Evolutionary conservation across 2,888 invertebrate species (phyloP), one percentile per base, ranked within the genome.

Genomic region (Melanchra persicariae): DNA sequence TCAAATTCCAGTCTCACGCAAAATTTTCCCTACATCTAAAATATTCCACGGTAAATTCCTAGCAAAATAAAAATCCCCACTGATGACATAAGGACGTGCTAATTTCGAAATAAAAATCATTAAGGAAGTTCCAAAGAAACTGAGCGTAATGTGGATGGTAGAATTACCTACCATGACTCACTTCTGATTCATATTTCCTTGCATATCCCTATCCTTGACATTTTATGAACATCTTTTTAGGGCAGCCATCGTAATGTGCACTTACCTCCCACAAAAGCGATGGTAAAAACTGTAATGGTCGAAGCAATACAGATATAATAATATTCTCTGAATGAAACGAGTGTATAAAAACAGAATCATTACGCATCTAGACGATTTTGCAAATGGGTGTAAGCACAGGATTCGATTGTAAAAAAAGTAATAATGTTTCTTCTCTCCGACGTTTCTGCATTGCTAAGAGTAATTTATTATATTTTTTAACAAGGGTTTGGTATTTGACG

Each of bases 131-230:
- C 66, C 15, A 59, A 74, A 63, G 37, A 84, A 86, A 79, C 61
- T 40, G 59, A 71, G 19, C n/a, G 30, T 43, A 30, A 73, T 69
- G 34, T 70, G 63, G 30, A 77, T 62, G 40, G 65, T 67, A 76
- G 63, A 76, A 80, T 74, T 45, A 61, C 82, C 43, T 62, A 37
- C 57, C 22, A 26, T 79, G 80, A 82, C 47, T 74, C 75, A 76
- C 0, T 9, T 37, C 54, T 86, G 87, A 82, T 10, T 82, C 87
- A 85, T 49, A 54, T 71, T 79, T 75, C 65, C 76, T 76, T 71
- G 57, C 54, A 70, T 63, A 71, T 83, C 72, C 71, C 66, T 70
- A 61, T 57, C 83, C 77, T 85, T 86, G 83, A 71, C 77, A 82
- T 85, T 84, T 80, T 45, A 58, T 60, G 74, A 47, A 40, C 51